Base-by-base conservation (phyloP, 2,113 vertebrate species). In the Cyrtonyx montezumae region DNA sequence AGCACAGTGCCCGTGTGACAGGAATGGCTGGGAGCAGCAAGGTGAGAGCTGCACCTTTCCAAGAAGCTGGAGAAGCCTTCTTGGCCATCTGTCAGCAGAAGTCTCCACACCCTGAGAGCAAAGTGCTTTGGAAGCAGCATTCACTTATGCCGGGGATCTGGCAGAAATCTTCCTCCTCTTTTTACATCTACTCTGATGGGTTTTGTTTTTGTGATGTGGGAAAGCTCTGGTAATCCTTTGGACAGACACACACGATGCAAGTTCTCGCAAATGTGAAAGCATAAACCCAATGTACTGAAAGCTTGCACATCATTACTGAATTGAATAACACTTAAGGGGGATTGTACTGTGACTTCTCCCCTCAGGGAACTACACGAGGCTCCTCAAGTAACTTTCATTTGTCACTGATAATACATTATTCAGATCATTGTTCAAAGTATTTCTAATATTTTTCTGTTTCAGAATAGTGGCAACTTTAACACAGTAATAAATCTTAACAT, bases 401-500 rank as follows among this genome's bases (percentile, higher is more conserved):
- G 17, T 62, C 62, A 68, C 10, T 70, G 89, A 88, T 92, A 91
- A 88, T 11, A 36, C 8, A 17, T 7, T 32, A 63, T 46, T 58
- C 3, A 81, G 79, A 53, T 79, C 51, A 68, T 65, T 93, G 80
- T 84, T 26, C n/a, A 8, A 83, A 66, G 11, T 26, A 55, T 91
- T 92, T 69, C 11, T 51, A 21, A 2, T 37, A 10, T n/a, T 17
- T 55, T 69, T 79, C n/a, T 62, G 23, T 61, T 89, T 89, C 43
- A 86, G 66, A 90, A 80, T 4, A 78, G 76, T 85, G 43, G 46
- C 58, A 79, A 45, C 40, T 79, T 85, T 63, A 92, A 68, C 76
- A 58, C 6, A 0, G 37, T 40, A 88, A 94, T 96, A 95, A 96
- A 97, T 95, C 87, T 87, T 81, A 56, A 74, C 3, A 4, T 45